phyloP scores from a whole-genome alignment of 2,888 invertebrate genomes.

The Scaptomyza caliginosa region DNA sequence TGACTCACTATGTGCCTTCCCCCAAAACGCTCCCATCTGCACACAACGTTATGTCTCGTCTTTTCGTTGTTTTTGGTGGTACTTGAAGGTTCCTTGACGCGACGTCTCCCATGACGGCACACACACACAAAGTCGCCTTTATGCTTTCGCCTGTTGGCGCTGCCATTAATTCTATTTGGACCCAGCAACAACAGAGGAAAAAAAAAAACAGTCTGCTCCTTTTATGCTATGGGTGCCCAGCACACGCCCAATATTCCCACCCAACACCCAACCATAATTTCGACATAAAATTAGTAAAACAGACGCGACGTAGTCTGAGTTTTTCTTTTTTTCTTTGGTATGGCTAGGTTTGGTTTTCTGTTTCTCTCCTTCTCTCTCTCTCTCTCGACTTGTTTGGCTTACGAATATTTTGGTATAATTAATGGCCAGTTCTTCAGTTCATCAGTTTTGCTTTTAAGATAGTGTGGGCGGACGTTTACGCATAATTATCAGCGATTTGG shows the following conservation, averaged over 20 bases:
- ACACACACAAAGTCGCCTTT: constrained; percentile 54
- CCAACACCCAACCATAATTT: background rate
- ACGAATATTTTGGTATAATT: constrained; percentile 57
- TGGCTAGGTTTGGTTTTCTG: too few relatives aligned
- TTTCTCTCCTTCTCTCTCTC: too few relatives aligned
- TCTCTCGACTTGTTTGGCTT: constrained; percentile 26
- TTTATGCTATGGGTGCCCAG: constrained; percentile 24
- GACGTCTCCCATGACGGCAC: constrained; percentile 38
- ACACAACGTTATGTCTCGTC: background rate
- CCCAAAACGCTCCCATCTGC: background rate
- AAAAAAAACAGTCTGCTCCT: constrained; percentile 44
- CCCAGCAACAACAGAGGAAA: background rate
- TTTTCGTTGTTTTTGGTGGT: constrained; percentile 19
- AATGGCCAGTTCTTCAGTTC: constrained; percentile 60
- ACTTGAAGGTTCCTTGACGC: constrained; percentile 75
- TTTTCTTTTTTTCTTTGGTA: constrained; percentile 10
- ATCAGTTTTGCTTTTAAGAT: constrained; percentile 28
- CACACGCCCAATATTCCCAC: background rate
- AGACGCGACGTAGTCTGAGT: constrained; percentile 54
- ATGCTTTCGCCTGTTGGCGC: constrained; percentile 51
- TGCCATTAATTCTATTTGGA: constrained; percentile 67
- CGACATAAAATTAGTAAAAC: constrained; percentile 49
- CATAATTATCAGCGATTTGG: constrained; percentile 54
- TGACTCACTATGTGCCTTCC: background rate
- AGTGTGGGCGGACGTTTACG: constrained; percentile 28